These are phyloP conservation scores for Alloplasta piceator DNA, from an alignment of 2,888 invertebrate genomes.

Conservation along the genomic window DNA sequence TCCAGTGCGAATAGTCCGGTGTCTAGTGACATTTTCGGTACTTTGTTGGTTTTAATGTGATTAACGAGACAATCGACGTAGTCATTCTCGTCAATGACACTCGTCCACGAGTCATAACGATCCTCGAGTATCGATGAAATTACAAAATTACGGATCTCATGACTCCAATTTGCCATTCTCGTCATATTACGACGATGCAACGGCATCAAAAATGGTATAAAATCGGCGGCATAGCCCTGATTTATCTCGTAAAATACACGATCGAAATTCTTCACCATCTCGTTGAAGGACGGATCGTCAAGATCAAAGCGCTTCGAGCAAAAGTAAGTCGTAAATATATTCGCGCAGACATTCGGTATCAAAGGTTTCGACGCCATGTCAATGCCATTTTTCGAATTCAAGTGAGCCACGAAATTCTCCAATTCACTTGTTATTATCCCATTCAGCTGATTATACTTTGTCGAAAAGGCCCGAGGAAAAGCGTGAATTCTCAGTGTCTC, in stretches of 20 bases:
- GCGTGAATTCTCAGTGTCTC: slow-evolving; percentile 86
- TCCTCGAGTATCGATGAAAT: slow-evolving; percentile 84
- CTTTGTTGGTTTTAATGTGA: slow-evolving; percentile 83
- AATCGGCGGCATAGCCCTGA: slow-evolving; percentile 88
- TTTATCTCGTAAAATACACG: slow-evolving; percentile 88
- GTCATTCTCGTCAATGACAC: slow-evolving; percentile 82
- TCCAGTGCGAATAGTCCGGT: slow-evolving; percentile 84
- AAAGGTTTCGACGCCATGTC: slow-evolving; percentile 83
- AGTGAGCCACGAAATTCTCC: slow-evolving; percentile 75
- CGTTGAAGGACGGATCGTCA: slow-evolving; percentile 83
- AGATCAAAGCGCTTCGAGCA: slow-evolving; percentile 84
- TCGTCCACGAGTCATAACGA: slow-evolving; percentile 81
- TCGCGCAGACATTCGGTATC: slow-evolving; percentile 85
- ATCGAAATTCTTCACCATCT: slow-evolving; percentile 86
- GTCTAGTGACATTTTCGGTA: slow-evolving; percentile 84
- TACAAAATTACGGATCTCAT: slow-evolving; percentile 85
- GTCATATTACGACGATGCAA: slow-evolving; percentile 84
- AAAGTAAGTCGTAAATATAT: slow-evolving; percentile 87
- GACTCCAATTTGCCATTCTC: slow-evolving; percentile 84
- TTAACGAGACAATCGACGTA: slow-evolving; percentile 86
- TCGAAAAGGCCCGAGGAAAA: slow-evolving; percentile 86
- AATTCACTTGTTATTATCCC: slow-evolving; percentile 83
- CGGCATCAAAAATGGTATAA: slow-evolving; percentile 86
- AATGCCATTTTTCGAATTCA: slow-evolving; percentile 69
- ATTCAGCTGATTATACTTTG: slow-evolving; percentile 84